Evolutionary conservation across 1,140 invertebrate species (phyloP).

Genomic region (Drosophila repletoides): DNA sequence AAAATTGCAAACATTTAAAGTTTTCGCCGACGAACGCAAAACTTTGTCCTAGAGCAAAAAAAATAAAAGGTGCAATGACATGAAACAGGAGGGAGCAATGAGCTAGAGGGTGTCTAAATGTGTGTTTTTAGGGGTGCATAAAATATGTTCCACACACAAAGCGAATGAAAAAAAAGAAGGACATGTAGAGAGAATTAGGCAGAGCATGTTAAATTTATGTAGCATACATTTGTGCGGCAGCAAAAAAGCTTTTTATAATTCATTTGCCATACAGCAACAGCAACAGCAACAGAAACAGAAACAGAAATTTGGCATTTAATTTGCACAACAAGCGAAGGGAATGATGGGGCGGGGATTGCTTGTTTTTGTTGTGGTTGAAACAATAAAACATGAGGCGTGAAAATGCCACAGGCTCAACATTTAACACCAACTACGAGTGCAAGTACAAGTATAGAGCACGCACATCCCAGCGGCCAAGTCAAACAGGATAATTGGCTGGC

Average conservation of each 20-base stretch:
- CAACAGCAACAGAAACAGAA: too few relatives aligned
- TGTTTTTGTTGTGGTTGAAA: slow-evolving; percentile 9
- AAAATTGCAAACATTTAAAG: slow-evolving; percentile 71
- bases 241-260: slow-evolving; percentile 48
- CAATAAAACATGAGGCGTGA: slow-evolving; percentile 68
- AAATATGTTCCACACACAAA: slow-evolving; percentile 43
- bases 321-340: slow-evolving; percentile 16
- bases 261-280: slow-evolving; percentile 35
- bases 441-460: slow-evolving; percentile 15
- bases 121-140: slow-evolving; percentile 39
- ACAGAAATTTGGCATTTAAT: slow-evolving; percentile 54
- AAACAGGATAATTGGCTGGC: slow-evolving; percentile 57
- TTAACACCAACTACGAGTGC: slow-evolving; percentile 49
- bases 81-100: slow-evolving; percentile 19
- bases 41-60: slow-evolving; percentile 2
- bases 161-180: background rate
- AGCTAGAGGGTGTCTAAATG: background rate
- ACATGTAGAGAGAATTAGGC: slow-evolving; percentile 9
- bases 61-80: slow-evolving; percentile 48
- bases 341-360: background rate
- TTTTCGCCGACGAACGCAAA: slow-evolving; percentile 40
- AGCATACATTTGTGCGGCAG: slow-evolving; percentile 34
- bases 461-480: slow-evolving; percentile 15
- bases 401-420: slow-evolving; percentile 58
- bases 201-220: slow-evolving; percentile 47